Base-by-base conservation (phyloP, 2,113 vertebrate genomes). In the Bubalus kerabau region DNA sequence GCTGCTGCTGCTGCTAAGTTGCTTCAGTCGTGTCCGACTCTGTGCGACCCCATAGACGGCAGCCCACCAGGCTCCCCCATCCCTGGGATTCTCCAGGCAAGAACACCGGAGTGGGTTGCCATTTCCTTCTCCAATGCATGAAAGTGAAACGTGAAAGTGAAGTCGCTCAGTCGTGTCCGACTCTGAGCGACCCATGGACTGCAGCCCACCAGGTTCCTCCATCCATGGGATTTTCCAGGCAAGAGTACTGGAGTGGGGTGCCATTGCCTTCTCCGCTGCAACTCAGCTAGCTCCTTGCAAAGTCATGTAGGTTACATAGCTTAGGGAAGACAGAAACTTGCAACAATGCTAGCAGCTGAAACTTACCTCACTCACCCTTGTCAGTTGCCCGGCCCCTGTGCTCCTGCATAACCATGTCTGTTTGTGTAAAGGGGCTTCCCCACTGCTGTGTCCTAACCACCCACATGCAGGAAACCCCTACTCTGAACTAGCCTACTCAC, bases 11-110 rank as follows among this genome's bases (percentile, higher is more conserved):
- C 30, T 62, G 60, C 60, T 62, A 32, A 62, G 60, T 64, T 2
- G 2, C 30, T 64, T 64, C 30, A 32, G 30, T 32, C 6, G 6
- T 62, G 28, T 62, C 60, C 0, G 0, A 62, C 6, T 62, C 60
- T 62, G 28, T 62, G 60, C 3, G 0, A 62, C 60, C 60, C 28
- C 60, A 62, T 0, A 7, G 30, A 62, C 0, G 3, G 59, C 60
- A 62, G 14, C 2, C 14, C 14, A 32, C 6, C 14, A 62, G 30
- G 28, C 60, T 62, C 14, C 14, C 30, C 6, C 0, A 0, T 30
- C 60, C 3, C 60, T 32, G 60, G 59, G 59, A 62, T 30, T 62
- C 13, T 62, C 59, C 2, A 62, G 59, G 12, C 59, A 30, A 62
- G 59, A 26, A 62, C 28, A 62, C 26, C 30, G 26, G 59, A 62